Evolutionary conservation across 2,888 invertebrate genomes (phyloP).

Genomic region (Drosophila kambysellisi): DNA sequence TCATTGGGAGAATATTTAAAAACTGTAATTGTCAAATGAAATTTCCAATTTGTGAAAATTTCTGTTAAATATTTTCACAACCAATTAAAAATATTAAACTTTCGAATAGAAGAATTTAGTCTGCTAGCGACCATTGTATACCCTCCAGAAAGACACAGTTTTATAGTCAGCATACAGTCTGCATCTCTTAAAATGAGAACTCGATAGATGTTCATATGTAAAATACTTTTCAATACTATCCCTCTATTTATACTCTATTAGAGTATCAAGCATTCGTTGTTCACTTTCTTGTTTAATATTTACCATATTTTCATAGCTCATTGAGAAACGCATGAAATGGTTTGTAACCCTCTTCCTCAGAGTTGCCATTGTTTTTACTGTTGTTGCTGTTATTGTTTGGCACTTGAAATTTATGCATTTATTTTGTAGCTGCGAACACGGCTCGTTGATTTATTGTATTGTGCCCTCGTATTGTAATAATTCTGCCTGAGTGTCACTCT

Average conservation of each 20-base stretch:
- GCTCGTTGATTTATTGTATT: constrained; percentile 73
- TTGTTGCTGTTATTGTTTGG: constrained; percentile 46
- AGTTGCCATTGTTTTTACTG: constrained; percentile 10
- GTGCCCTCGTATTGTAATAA: constrained; percentile 63
- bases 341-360: constrained; percentile 47
- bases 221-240: neutral
- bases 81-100: neutral
- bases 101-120: neutral
- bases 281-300: constrained; percentile 29
- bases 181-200: neutral
- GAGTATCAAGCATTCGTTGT: neutral
- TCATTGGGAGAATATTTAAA: neutral
- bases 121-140: neutral
- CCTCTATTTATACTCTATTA: neutral
- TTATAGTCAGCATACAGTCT: neutral
- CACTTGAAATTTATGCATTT: constrained; percentile 76
- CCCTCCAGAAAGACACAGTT: neutral
- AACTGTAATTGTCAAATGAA: neutral
- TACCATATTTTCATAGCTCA: constrained; percentile 76
- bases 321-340: constrained; percentile 70
- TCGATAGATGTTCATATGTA: too few species aligned
- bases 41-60: neutral
- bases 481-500: constrained; percentile 55
- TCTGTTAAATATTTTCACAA: neutral
- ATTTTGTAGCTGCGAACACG: constrained; percentile 58